Base-by-base conservation (phyloP, 2,113 vertebrate species). In the Cyrtonyx montezumae region DNA sequence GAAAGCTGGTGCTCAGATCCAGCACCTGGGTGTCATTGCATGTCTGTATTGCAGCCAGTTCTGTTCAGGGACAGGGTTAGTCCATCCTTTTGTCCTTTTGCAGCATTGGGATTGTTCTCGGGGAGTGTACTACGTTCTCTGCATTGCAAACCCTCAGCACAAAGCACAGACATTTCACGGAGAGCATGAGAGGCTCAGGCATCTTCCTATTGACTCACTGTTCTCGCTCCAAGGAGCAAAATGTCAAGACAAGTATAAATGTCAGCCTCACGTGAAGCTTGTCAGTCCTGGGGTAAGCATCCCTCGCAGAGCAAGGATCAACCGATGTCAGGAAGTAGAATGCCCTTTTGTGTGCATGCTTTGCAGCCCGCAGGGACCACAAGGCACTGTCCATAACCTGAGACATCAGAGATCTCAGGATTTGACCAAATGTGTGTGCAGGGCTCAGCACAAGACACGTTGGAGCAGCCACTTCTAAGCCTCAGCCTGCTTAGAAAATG, bases 241-340 rank as follows among this genome's bases (percentile, higher is more conserved):
- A 85, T 77, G 84, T 77, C 51, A 84, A 84, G 92, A 28, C 20
- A 40, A 28, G 65, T 77, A 56, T 56, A 94, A 88, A 88, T 84
- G 80, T 71, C 85, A 75, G 34, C 18, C 30, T 53, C 26, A 32
- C 0, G 0, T 59, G 75, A 34, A 84, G 58, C 79, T 75, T 70
- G 68, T 70, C 65, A 61, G 59, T 17, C 36, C 43, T 0, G 1
- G 26, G 4, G 11, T 0, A 18, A 62, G 59, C 69, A 49, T 62
- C 70, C 26, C 67, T 65, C 11, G 1, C 1, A 6, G 22, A 88
- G 65, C 59, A 40, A 56, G 42, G 65, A 71, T 56, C n/a, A 48
- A 17, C 55, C 0, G 48, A 30, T 0, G 0, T 13, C 0, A 0
- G 42, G 25, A 12, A 55, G 42, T 0, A 4, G 2, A 43, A 30